phyloP scores from a whole-genome alignment of 2,797 vertebrate species.

The Urocyon cinereoargenteus region DNA sequence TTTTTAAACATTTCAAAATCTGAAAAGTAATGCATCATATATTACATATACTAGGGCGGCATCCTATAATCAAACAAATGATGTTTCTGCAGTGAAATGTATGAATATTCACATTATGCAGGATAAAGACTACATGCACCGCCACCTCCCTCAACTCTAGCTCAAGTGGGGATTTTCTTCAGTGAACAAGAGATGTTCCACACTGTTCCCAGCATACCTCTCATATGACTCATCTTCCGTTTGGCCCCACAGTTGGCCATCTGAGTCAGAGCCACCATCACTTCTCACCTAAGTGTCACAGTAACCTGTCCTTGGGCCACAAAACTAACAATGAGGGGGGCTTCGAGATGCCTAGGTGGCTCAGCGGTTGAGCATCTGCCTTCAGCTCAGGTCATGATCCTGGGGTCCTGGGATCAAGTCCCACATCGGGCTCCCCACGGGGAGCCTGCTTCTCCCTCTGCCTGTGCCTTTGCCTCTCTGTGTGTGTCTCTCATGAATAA shows the following conservation, averaged over 20 bases:
- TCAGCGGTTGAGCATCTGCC: too few species aligned
- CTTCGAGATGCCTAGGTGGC: too few species aligned
- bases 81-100: background rate
- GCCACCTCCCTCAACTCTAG: background rate
- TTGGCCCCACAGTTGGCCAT: background rate
- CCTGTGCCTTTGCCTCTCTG: too few species aligned
- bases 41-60: background rate
- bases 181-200: background rate
- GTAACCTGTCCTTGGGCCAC: background rate
- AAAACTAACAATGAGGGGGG: background rate
- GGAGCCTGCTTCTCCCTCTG: too few species aligned
- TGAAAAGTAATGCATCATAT: background rate
- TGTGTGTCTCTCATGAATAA: too few species aligned
- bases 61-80: background rate
- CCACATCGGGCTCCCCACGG: too few species aligned
- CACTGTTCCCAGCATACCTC: background rate
- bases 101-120: background rate
- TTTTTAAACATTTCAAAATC: background rate
- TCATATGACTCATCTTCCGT: background rate
- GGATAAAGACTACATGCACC: background rate
- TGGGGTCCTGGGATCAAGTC: too few species aligned
- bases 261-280: background rate
- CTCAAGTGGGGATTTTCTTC: background rate
- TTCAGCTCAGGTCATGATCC: too few species aligned
- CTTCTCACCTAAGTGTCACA: background rate